A percentile compares a stretch with the other conserved stretches of the same genome.
These are phyloP conservation scores for Podarcis muralis DNA, from an alignment of 2,113 vertebrate genomes.

Conservation along the genomic window DNA sequence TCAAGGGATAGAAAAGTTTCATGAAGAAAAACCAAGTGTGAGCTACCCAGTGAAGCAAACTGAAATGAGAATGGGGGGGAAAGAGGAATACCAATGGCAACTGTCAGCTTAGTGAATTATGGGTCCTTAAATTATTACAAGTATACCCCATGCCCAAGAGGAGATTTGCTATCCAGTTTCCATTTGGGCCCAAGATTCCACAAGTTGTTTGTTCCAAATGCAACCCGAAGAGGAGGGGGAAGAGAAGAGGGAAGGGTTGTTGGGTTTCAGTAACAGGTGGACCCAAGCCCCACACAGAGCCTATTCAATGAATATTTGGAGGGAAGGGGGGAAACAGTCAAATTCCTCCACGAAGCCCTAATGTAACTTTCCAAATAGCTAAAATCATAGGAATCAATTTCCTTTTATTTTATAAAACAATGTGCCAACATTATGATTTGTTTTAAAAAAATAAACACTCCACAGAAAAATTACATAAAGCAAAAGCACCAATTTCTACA, in stretches of 20 bases:
- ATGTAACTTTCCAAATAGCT: conserved; percentile 27
- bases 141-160: neutral
- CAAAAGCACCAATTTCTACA: conserved; percentile 68
- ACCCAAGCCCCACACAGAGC: neutral
- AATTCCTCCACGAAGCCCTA: neutral
- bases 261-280: neutral
- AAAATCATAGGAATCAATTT: conserved; percentile 32
- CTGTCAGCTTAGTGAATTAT: neutral
- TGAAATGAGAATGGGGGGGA: rapidly evolving
- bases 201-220: conserved; percentile 5
- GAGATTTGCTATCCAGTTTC: neutral
- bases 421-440: conserved; percentile 62
- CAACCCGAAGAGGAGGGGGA: neutral
- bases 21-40: conserved; percentile 37
- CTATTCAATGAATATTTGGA: conserved; percentile 23
- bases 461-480: conserved; percentile 62
- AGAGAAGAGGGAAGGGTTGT: neutral
- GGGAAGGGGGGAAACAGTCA: neutral
- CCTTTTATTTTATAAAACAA: conserved; percentile 47
- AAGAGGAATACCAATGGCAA: conserved; percentile 34
- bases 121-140: neutral
- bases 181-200: neutral
- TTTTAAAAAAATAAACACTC: conserved; percentile 68
- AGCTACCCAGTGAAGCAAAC: neutral
- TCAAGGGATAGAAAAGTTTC: conserved; percentile 25